These are phyloP conservation scores for Numenius phaeopus DNA, from an alignment of 2,797 vertebrate genomes.

Conservation along the genomic window DNA sequence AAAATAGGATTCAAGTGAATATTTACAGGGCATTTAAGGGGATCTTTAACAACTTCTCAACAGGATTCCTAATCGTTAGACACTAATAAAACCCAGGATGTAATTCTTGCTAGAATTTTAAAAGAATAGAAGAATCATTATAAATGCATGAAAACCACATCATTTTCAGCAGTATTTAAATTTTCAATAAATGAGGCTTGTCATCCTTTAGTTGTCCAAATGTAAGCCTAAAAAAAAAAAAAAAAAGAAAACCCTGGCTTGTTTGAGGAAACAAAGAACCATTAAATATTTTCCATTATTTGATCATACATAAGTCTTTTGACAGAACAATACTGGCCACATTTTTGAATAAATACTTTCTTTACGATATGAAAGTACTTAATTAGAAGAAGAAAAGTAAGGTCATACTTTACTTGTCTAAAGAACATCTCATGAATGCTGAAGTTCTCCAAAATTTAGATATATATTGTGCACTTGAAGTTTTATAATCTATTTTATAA, in stretches of 20 bases:
- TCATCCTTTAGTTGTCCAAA: neutral
- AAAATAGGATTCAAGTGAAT: neutral
- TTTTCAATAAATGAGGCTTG: neutral
- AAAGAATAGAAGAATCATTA: neutral
- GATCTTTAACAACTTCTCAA: neutral
- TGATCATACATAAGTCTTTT: neutral
- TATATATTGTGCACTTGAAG: neutral
- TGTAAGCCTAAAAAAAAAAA: neutral
- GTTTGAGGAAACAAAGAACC: neutral
- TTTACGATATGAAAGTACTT: neutral
- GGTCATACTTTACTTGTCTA: neutral
- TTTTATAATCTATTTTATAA: neutral
- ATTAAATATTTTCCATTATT: neutral
- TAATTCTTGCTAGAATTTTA: neutral
- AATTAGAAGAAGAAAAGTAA: neutral
- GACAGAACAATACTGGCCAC: neutral
- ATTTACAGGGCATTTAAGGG: neutral
- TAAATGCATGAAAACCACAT: neutral
- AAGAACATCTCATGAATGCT: neutral
- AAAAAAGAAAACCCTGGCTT: neutral
- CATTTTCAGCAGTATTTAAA: neutral
- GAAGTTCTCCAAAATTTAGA: neutral
- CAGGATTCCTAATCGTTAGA: neutral
- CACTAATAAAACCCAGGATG: neutral
- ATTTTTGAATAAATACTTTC: neutral